phyloP scores from a whole-genome alignment of 1,140 invertebrate genomes.

The Achatina immaculata region DNA sequence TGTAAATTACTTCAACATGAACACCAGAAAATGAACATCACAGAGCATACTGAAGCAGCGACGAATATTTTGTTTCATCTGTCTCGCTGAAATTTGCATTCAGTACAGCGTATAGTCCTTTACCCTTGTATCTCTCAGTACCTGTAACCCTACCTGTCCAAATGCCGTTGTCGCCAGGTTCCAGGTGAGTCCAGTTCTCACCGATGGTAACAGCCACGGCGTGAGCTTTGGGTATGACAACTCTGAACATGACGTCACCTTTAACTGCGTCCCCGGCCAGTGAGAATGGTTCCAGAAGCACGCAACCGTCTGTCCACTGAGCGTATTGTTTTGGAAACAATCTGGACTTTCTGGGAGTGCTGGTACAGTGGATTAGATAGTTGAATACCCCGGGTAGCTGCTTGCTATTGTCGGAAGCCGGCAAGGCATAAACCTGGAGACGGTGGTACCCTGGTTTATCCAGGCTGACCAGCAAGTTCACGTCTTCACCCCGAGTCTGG shows the following conservation, averaged over 20 bases:
- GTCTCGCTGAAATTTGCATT: slow-evolving; percentile 67
- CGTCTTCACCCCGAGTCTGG: slow-evolving; percentile 54
- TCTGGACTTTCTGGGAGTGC: slow-evolving; percentile 29
- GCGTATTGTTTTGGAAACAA: slow-evolving; percentile 70
- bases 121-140: slow-evolving; percentile 52
- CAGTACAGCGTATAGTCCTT: slow-evolving; percentile 58
- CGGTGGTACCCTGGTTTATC: slow-evolving; percentile 66
- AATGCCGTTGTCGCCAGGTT: slow-evolving; percentile 47
- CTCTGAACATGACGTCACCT: slow-evolving; percentile 56
- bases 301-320: slow-evolving; percentile 71
- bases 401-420: slow-evolving; percentile 62
- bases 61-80: slow-evolving; percentile 66
- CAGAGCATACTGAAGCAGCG: slow-evolving; percentile 66
- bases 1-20: no score
- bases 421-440: slow-evolving; percentile 68
- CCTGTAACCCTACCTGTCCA: slow-evolving; percentile 64
- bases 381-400: slow-evolving; percentile 68
- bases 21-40: no score
- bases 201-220: slow-evolving; percentile 68
- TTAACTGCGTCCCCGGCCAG: slow-evolving; percentile 47
- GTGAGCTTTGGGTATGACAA: slow-evolving; percentile 63
- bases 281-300: slow-evolving; percentile 60
- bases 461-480: slow-evolving; percentile 57
- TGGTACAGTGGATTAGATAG: slow-evolving; percentile 63
- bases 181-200: slow-evolving; percentile 67